Evolutionary conservation across 2,888 invertebrate species (phyloP).

Genomic region (Eulithis testata): DNA sequence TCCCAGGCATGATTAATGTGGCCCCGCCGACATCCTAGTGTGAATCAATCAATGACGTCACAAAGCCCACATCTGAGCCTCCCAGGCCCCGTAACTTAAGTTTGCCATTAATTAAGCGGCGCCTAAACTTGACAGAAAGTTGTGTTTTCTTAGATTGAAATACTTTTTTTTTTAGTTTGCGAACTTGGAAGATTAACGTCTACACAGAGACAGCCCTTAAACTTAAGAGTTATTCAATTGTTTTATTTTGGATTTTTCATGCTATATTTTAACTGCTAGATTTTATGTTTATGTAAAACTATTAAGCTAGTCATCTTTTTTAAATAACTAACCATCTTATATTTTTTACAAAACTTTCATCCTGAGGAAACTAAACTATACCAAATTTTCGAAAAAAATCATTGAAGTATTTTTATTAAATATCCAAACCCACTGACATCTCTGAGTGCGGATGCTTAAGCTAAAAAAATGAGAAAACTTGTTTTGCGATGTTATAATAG

Average conservation of each 20-base stretch:
- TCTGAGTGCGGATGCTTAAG: no score
- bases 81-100: constrained; percentile 49
- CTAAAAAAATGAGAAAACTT: no score
- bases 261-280: neutral
- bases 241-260: neutral
- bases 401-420: no score
- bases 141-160: constrained; percentile 26
- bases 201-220: constrained; percentile 2
- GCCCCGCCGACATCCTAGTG: constrained; percentile 45
- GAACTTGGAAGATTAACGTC: constrained; percentile 24
- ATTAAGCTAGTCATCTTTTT: no score
- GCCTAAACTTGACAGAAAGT: constrained; percentile 40
- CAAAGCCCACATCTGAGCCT: constrained; percentile 51
- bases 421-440: no score
- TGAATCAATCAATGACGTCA: constrained; percentile 68
- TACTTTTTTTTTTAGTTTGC: constrained; percentile 18
- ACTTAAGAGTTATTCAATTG: neutral
- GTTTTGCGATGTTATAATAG: no score
- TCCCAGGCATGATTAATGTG: constrained; percentile 61
- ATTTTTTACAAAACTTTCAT: no score
- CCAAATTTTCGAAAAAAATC: no score
- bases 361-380: no score
- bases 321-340: no score
- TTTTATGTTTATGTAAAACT: no score
- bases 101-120: constrained; percentile 47